Evolutionary conservation across 2,888 invertebrate genomes (phyloP).

Genomic region (Dicranocentrus wangi): DNA sequence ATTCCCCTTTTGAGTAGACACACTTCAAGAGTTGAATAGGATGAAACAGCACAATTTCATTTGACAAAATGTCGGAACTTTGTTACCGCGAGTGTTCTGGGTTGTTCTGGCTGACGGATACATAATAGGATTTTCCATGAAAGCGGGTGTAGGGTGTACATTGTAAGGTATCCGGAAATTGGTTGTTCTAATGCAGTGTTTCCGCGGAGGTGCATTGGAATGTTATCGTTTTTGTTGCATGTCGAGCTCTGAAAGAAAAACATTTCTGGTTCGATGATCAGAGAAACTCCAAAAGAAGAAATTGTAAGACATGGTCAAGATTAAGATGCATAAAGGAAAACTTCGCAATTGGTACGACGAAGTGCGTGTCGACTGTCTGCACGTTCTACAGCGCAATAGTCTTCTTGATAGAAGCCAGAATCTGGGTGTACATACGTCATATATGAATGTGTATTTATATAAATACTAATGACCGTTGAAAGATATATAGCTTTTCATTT

Average conservation of each 20-base stretch:
- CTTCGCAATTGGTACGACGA: constrained; percentile 6
- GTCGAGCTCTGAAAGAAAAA: constrained; percentile 39
- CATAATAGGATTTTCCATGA: constrained; percentile 50
- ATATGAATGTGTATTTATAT: constrained; percentile 14
- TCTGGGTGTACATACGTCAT: constrained; percentile 20
- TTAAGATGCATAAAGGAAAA: constrained; percentile 51
- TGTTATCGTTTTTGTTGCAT: constrained; percentile 37
- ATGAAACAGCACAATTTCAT: constrained; percentile 1
- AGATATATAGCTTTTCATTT: constrained; percentile 62
- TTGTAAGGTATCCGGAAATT: constrained; percentile 56
- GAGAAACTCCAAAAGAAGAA: constrained; percentile 23
- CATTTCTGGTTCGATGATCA: constrained; percentile 55
- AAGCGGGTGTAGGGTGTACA: constrained; percentile 4
- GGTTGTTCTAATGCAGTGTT: constrained; percentile 31
- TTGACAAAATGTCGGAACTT: constrained; percentile 30
- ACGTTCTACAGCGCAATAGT: constrained; percentile 2
- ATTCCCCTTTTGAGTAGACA: no score
- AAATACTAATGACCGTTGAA: constrained; percentile 50
- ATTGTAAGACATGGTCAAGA: constrained; percentile 28
- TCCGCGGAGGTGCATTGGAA: constrained; percentile 13
- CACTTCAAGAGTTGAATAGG: background rate
- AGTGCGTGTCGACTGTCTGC: background rate
- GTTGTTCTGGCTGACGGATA: background rate
- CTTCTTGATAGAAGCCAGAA: no score
- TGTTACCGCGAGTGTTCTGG: background rate